Evolutionary conservation across 30 jellyfish, hydroid and myxozoan genomes (phyloP), one percentile per base, ranked within the genome.

Genomic region (Aurelia sp.): DNA sequence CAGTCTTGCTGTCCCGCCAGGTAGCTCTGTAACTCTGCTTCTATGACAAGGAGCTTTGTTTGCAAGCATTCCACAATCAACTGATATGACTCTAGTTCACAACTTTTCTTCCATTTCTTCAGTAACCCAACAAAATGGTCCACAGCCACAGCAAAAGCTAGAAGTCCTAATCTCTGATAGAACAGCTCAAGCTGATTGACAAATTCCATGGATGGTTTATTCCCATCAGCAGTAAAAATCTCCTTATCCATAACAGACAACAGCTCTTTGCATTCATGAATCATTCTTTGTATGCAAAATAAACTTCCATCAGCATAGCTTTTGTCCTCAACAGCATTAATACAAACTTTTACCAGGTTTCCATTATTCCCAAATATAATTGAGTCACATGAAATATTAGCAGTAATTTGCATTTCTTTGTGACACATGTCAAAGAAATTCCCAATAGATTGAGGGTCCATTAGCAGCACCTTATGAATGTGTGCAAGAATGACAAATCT

Each of bases 291-390:
- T 0, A 76, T 76, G 13, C 7, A 10, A 10, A 19, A 17, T 18
- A 11, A 60, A 21, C 40, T 16, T 58, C 48, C 4, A 11, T 60
- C 68, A 76, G 3, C 6, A 6, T 20, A 61, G 62, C 4, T 0
- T 30, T 11, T 76, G 18, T 59, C 76, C 13, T 57, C n/a, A 60
- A 40, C 16, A 9, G 21, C 10, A 58, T 19, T 4, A 11, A 19
- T 40, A 40, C 40, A 47, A 0, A 63, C 15, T 11, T 63, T 30
- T 13, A 78, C 50, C n/a, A 40, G 10, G 27, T 53, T 47, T 33
- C 79, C 89, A 78, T 78, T 62, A 41, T 62, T 30, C 12, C 89
- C 79, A 62, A 78, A 17, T 12, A 69, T 63, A 33, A 78, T 22
- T 10, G 89, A 62, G 35, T 78, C 89, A 58, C 69, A 21, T 22